phyloP scores from a whole-genome alignment of 1,140 invertebrate genomes.

The Campoletis sonorensis region DNA sequence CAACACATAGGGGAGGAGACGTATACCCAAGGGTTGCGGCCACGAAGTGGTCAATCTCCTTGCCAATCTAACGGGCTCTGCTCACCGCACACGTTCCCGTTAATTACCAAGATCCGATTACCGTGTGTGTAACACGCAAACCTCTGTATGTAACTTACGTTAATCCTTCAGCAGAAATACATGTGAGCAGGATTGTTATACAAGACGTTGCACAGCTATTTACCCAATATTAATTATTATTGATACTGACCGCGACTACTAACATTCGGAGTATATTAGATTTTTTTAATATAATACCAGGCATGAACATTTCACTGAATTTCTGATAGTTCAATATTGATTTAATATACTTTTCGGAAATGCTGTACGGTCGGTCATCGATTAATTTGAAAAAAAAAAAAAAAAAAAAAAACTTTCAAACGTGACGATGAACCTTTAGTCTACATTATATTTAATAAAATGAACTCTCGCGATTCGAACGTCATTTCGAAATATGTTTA shows the following conservation, averaged over 20 bases:
- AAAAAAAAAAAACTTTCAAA: too few species aligned
- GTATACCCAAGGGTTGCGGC: constrained; percentile 39
- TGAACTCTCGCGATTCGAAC: too few species aligned
- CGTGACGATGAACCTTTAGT: too few species aligned
- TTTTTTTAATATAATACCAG: too few species aligned
- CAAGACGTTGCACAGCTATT: background rate
- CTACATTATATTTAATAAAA: too few species aligned
- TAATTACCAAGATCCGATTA: constrained; percentile 44
- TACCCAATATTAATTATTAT: background rate
- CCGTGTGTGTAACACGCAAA: constrained; percentile 39
- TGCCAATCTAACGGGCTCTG: constrained; percentile 39
- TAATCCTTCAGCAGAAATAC: constrained; percentile 31
- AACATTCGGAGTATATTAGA: background rate
- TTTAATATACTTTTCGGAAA: too few species aligned
- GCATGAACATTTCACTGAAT: too few species aligned
- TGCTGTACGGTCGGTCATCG: too few species aligned
- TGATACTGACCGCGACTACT: background rate
- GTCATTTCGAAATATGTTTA: too few species aligned
- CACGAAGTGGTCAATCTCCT: constrained; percentile 47
- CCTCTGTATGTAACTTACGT: constrained; percentile 26
- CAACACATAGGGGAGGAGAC: background rate
- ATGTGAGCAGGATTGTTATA: constrained; percentile 40
- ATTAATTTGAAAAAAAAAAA: too few species aligned
- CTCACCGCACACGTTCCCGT: constrained; percentile 43
- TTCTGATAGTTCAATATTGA: background rate